Evolutionary conservation across 1,140 invertebrate species (phyloP).

Genomic region (Drosophila suzukii): DNA sequence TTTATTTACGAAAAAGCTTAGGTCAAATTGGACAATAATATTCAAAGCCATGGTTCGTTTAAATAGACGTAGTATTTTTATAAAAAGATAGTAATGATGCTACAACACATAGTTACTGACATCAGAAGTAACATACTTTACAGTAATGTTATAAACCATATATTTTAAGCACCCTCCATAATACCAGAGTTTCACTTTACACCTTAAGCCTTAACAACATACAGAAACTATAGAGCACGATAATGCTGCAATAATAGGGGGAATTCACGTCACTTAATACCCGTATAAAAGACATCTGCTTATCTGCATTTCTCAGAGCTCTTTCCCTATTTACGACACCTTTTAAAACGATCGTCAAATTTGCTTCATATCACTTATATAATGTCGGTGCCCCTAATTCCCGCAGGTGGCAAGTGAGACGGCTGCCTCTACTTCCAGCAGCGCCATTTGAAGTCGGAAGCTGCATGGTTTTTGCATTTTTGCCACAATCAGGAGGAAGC

Average conservation of each 20-base stretch:
- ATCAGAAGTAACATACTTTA: too few relatives aligned
- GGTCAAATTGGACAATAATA: too few relatives aligned
- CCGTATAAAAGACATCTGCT: neutral
- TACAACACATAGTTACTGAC: too few relatives aligned
- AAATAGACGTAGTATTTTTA: too few relatives aligned
- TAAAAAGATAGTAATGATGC: too few relatives aligned
- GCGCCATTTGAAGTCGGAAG: constrained; percentile 29
- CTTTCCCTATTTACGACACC: neutral
- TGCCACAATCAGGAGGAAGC: constrained; percentile 48
- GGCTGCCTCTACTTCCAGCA: constrained; percentile 4
- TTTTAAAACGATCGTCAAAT: neutral
- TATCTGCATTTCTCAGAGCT: neutral
- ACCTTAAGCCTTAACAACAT: too few relatives aligned
- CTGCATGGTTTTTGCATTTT: constrained; percentile 50
- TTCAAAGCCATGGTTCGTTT: too few relatives aligned
- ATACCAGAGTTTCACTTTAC: too few relatives aligned
- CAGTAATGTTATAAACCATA: too few relatives aligned
- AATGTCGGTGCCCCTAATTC: constrained; percentile 3
- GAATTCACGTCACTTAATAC: neutral
- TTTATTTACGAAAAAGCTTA: too few relatives aligned
- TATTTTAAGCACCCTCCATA: too few relatives aligned
- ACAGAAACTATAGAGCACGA: too few relatives aligned
- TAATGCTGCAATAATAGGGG: neutral
- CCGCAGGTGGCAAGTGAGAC: constrained; percentile 15
- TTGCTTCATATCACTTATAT: neutral